Evolutionary conservation across 2,113 vertebrate species (phyloP).

Genomic region (Coptodon bakossiorum): DNA sequence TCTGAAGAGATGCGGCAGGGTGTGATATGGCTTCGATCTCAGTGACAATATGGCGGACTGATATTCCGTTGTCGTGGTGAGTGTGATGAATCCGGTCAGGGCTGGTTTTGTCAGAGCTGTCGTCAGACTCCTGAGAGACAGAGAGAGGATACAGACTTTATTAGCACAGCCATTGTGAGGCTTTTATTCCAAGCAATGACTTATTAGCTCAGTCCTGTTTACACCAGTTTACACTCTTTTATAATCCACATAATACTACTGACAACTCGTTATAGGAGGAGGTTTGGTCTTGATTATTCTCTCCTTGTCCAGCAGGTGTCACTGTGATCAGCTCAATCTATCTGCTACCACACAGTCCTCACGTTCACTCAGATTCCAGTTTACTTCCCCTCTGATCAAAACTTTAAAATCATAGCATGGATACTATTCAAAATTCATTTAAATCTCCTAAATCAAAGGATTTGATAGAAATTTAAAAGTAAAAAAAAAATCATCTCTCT

Average conservation of each 20-base stretch:
- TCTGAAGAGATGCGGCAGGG: conserved; percentile 57
- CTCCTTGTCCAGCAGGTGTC: conserved; percentile 34
- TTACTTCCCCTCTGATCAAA: not conserved
- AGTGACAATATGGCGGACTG: conserved; percentile 90
- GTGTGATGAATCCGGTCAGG: conserved; percentile 46
- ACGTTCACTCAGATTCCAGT: not conserved
- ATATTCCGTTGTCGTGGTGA: conserved; percentile 83
- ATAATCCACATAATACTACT: not conserved
- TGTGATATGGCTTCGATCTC: conserved; percentile 85
- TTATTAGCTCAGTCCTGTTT: not conserved
- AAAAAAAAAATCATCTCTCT: too few species aligned
- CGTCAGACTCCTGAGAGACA: conserved; percentile 27
- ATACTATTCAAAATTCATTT: not conserved
- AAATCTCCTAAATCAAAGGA: not conserved
- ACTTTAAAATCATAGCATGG: not conserved
- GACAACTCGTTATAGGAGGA: not conserved
- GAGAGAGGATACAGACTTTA: not conserved
- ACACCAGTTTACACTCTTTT: not conserved
- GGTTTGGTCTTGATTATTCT: not conserved
- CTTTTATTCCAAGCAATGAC: not conserved
- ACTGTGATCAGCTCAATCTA: not conserved
- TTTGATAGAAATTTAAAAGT: not conserved
- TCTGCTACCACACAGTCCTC: not conserved
- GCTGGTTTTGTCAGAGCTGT: not conserved
- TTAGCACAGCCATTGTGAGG: not conserved